Conservation (phyloP, 2,113 vertebrate species). For the Bettongia penicillata region DNA sequence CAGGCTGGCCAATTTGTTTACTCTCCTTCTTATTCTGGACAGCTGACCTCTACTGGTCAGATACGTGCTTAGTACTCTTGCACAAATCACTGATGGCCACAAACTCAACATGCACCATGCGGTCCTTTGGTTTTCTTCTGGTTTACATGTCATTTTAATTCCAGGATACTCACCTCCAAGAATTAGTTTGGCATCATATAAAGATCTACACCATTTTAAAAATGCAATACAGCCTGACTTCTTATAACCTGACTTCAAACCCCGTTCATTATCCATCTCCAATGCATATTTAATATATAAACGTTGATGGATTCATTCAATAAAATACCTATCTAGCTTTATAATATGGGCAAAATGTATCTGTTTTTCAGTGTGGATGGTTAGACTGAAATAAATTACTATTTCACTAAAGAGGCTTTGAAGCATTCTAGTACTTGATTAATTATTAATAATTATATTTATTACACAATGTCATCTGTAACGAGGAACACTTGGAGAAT, state of each 20-base stretch:
- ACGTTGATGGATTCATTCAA: not conserved
- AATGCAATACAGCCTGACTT: not conserved
- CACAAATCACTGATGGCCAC: not conserved
- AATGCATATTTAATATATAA: not conserved
- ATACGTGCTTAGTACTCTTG: not conserved
- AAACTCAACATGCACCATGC: not conserved
- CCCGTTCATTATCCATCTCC: not conserved
- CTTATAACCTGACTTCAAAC: not conserved
- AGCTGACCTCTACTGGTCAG: not conserved
- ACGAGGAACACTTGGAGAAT: not conserved
- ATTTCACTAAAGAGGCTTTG: not conserved
- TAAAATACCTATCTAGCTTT: not conserved
- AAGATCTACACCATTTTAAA: not conserved
- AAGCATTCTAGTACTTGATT: not conserved
- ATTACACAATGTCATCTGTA: not conserved
- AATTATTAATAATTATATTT: not conserved
- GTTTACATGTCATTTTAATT: not conserved
- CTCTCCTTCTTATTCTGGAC: not conserved
- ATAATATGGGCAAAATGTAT: not conserved
- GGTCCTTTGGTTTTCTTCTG: not conserved
- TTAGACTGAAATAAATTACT: not conserved
- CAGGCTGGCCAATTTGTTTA: not conserved
- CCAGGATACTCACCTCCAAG: not conserved
- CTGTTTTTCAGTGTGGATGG: not conserved
- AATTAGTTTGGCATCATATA: not conserved